Conservation (phyloP, 2,797 vertebrate genomes). For the Pseudochromis fuscus region DNA sequence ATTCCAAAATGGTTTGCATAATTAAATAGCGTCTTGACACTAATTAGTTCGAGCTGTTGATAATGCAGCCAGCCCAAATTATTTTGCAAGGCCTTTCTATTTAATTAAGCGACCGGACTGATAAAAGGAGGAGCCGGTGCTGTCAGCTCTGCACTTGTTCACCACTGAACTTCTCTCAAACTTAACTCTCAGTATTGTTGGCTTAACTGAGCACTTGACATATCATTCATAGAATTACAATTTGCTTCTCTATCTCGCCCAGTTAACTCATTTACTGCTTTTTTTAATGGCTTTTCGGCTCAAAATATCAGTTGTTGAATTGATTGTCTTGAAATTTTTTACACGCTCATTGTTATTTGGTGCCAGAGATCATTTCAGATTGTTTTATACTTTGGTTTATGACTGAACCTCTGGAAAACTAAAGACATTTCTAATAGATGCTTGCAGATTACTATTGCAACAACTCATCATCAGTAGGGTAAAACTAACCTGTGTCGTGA, state of each 20-base stretch:
- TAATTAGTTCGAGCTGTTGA: conserved; percentile 82
- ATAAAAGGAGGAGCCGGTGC: conserved; percentile 69
- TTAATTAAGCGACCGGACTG: conserved; percentile 79
- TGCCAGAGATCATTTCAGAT: background rate
- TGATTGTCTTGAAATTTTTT: background rate
- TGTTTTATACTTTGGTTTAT: background rate
- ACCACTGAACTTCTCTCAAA: conserved; percentile 6
- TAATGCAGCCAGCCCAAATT: conserved; percentile 71
- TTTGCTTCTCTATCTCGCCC: background rate
- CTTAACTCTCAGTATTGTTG: conserved; percentile 6
- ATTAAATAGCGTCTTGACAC: conserved; percentile 78
- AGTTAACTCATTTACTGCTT: background rate
- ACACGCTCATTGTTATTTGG: background rate
- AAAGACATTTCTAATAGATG: background rate
- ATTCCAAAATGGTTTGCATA: conserved; percentile 76
- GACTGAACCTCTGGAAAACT: background rate
- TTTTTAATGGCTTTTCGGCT: no score
- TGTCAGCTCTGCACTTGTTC: conserved; percentile 25
- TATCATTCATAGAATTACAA: background rate
- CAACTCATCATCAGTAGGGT: no score
- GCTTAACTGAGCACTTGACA: background rate
- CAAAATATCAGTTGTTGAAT: no score
- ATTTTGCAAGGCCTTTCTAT: conserved; percentile 65
- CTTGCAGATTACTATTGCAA: no score
- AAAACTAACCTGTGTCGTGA: no score